phyloP scores from a whole-genome alignment of 2,113 vertebrate species.

The Eptesicus fuscus region DNA sequence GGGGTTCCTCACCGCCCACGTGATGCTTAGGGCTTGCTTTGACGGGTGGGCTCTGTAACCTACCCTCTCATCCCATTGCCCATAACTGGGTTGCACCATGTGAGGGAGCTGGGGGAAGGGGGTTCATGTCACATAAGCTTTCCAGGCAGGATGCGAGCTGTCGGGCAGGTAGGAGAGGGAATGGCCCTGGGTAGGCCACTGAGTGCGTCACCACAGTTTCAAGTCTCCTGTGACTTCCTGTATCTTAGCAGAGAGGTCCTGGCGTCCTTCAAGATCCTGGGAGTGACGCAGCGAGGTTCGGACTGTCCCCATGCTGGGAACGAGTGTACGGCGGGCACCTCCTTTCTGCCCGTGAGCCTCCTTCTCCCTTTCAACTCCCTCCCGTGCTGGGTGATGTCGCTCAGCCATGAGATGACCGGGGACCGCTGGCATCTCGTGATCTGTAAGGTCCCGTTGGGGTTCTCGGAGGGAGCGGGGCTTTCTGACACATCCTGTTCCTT shows the following conservation, averaged over 20 bases:
- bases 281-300: background rate
- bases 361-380: background rate
- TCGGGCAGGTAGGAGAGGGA: background rate
- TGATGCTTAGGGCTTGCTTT: background rate
- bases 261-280: background rate
- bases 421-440: background rate
- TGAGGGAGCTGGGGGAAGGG: background rate
- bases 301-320: background rate
- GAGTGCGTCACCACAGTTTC: background rate
- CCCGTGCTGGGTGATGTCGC: background rate
- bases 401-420: background rate
- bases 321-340: background rate
- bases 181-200: background rate
- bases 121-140: background rate
- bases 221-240: background rate
- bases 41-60: background rate
- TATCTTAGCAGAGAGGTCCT: background rate
- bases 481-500: slow-evolving; percentile 10
- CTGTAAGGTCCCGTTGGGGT: background rate
- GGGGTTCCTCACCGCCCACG: background rate
- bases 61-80: background rate
- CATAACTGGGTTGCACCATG: background rate
- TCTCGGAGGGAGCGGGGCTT: background rate
- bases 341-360: background rate
- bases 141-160: background rate